Conservation (phyloP, 2,888 invertebrate genomes). For the Byasa hedistus region DNA sequence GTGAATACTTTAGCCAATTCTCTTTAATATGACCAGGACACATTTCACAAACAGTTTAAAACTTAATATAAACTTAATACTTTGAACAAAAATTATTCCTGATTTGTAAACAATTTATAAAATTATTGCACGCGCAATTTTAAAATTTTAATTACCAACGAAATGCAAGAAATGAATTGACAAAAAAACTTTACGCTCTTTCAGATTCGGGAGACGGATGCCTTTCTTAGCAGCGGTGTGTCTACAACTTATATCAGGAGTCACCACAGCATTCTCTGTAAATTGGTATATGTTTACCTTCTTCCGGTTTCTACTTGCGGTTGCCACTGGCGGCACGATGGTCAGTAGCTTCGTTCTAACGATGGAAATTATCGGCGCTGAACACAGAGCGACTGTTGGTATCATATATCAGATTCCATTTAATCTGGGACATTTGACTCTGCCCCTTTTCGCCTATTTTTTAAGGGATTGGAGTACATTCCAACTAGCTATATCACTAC, state of each 20-base stretch:
- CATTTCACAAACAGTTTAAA: not conserved
- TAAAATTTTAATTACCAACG: no score
- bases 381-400: slow-evolving; percentile 84
- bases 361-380: slow-evolving; percentile 83
- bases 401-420: slow-evolving; percentile 85
- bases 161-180: no score
- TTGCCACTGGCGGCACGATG: slow-evolving; percentile 91
- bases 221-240: slow-evolving; percentile 87
- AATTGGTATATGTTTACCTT: slow-evolving; percentile 84
- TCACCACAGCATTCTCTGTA: slow-evolving; percentile 85
- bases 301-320: slow-evolving; percentile 85
- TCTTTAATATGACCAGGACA: slow-evolving; percentile 37
- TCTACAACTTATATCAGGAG: slow-evolving; percentile 85
- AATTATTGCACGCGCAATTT: no score
- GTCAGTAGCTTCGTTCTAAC: slow-evolving; percentile 86
- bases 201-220: slow-evolving; percentile 86
- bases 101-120: no score
- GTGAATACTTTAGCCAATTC: slow-evolving; percentile 54
- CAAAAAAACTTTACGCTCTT: slow-evolving; percentile 37
- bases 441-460: slow-evolving; percentile 82
- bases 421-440: slow-evolving; percentile 83
- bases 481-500: slow-evolving; percentile 84
- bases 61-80: no score
- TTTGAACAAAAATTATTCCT: no score
- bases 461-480: slow-evolving; percentile 84